Conservation (phyloP, 1,140 invertebrate genomes). For the Tribolium madens region DNA sequence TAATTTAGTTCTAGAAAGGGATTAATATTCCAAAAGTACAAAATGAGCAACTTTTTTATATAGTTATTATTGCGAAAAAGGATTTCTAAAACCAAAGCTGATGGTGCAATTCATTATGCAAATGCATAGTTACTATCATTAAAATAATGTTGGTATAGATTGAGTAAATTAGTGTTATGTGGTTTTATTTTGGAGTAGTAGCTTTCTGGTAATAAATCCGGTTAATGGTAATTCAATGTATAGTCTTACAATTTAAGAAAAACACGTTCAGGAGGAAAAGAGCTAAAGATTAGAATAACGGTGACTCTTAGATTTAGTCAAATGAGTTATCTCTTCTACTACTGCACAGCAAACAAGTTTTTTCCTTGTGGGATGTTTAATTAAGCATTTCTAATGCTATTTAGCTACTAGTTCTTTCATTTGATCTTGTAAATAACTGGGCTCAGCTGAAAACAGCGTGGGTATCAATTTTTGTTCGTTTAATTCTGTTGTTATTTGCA, state of each 20-base stretch:
- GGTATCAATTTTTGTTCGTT: not conserved
- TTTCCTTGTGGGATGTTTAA: not conserved
- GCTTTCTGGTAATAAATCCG: not conserved
- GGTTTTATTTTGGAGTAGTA: not conserved
- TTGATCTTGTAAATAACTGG: not conserved
- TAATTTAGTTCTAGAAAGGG: too few relatives aligned
- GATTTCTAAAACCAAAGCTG: not conserved
- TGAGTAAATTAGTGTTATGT: not conserved
- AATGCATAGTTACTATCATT: not conserved
- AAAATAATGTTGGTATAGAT: not conserved
- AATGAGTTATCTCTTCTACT: conserved; percentile 1
- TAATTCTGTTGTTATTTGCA: not conserved
- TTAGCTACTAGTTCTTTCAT: conserved; percentile 7
- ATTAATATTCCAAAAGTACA: too few relatives aligned
- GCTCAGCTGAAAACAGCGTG: not conserved
- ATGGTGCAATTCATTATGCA: not conserved
- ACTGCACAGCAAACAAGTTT: conserved; percentile 10
- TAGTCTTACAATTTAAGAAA: not conserved
- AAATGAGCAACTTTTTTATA: too few relatives aligned
- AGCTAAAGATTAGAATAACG: not conserved
- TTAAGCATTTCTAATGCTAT: conserved; percentile 2
- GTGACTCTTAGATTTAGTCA: conserved; percentile 12
- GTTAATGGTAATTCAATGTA: not conserved
- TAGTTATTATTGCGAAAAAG: too few relatives aligned
- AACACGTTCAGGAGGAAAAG: not conserved